Evolutionary conservation across 2,113 vertebrate genomes (phyloP).

Genomic region (Calidris pygmaea): DNA sequence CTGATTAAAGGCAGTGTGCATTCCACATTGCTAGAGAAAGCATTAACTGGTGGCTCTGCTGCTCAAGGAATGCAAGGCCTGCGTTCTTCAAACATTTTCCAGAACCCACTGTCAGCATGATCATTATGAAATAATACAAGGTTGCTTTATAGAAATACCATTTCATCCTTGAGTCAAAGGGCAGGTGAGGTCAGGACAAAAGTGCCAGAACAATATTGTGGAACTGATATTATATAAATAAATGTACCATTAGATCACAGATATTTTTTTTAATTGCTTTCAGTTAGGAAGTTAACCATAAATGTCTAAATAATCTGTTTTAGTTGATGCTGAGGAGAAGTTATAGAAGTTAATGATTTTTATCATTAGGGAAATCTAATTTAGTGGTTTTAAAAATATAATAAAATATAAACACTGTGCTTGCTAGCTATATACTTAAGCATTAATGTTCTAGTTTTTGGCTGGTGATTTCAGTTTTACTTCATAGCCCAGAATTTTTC

Average conservation of each 20-base stretch:
- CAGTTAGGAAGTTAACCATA: conserved; percentile 33
- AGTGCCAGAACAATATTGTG: neutral
- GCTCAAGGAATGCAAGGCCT: neutral
- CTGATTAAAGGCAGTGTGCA: neutral
- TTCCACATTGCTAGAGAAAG: neutral
- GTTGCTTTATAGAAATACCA: conserved; percentile 19
- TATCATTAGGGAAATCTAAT: conserved; percentile 24
- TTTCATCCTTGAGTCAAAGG: conserved; percentile 22
- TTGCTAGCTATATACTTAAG: conserved; percentile 27
- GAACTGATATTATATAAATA: neutral
- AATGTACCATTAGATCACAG: neutral
- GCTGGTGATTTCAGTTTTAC: conserved; percentile 48
- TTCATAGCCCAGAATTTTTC: conserved; percentile 56
- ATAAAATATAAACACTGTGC: neutral
- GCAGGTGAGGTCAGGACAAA: neutral
- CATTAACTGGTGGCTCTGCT: neutral
- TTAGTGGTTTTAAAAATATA: conserved; percentile 4
- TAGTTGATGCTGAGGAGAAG: conserved; percentile 11
- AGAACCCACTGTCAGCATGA: neutral
- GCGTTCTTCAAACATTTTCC: neutral
- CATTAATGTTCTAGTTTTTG: conserved; percentile 41
- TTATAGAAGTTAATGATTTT: conserved; percentile 38
- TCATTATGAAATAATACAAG: neutral
- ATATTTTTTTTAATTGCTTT: conserved; percentile 42
- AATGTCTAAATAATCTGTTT: conserved; percentile 34